Evolutionary conservation across 2,888 invertebrate genomes (phyloP).

Genomic region (Macrophya annulata): DNA sequence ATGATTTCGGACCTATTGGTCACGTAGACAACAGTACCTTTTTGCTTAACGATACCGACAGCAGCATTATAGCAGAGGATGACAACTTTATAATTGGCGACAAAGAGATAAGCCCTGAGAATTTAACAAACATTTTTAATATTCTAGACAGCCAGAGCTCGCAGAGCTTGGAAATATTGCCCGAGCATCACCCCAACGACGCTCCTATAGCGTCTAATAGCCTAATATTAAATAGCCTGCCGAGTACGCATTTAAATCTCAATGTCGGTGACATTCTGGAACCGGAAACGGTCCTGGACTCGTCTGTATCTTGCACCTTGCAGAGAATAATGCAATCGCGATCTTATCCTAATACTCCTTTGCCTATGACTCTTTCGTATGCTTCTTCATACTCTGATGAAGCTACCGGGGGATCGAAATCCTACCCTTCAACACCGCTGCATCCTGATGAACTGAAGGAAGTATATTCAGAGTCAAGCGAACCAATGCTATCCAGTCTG

Average conservation of each 20-base stretch:
- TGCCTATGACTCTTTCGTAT: conserved; percentile 72
- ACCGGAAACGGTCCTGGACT: conserved; percentile 69
- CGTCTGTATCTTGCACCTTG: conserved; percentile 66
- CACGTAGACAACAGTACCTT: conserved; percentile 81
- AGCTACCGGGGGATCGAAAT: conserved; percentile 82
- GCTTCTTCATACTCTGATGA: conserved; percentile 72
- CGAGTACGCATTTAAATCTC: conserved; percentile 69
- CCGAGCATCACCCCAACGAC: conserved; percentile 66
- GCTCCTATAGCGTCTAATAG: conserved; percentile 66
- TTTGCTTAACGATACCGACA: conserved; percentile 74
- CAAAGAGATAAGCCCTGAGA: conserved; percentile 81
- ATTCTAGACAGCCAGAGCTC: conserved; percentile 80
- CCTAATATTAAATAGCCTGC: conserved; percentile 66
- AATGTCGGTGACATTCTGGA: conserved; percentile 67
- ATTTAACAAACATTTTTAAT: conserved; percentile 85
- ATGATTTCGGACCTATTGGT: conserved; percentile 85
- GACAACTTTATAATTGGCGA: conserved; percentile 75
- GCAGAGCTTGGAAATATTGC: conserved; percentile 68
- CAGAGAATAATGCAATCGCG: conserved; percentile 76
- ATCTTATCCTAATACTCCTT: conserved; percentile 78
- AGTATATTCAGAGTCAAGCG: conserved; percentile 72
- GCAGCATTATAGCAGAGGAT: conserved; percentile 73
- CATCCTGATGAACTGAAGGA: conserved; percentile 69
- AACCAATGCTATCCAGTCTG: conserved; percentile 77
- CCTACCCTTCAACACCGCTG: conserved; percentile 90